Percentiles rank a stretch among this genome's conserved stretches.
These are phyloP conservation scores for Erpetoichthys calabaricus DNA, from an alignment of 2,797 vertebrate genomes.

Conservation along the genomic window DNA sequence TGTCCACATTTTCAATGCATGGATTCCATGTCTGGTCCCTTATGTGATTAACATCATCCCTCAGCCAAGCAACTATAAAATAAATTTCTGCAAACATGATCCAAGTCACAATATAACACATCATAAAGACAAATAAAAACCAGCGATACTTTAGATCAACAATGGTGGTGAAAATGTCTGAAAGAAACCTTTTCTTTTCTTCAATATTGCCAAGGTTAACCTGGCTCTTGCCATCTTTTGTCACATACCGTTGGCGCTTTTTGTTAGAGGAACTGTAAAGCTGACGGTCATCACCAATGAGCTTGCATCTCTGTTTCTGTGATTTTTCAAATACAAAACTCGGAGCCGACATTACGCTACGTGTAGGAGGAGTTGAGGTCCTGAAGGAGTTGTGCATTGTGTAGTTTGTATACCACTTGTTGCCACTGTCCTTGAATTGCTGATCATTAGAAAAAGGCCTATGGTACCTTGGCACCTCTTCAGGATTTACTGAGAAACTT, in stretches of 20 bases:
- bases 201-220: constrained; percentile 61
- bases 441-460: constrained; percentile 12
- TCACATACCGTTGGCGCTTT: constrained; percentile 58
- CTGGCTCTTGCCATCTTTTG: constrained; percentile 64
- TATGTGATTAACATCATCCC: constrained; percentile 48
- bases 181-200: constrained; percentile 62
- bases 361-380: constrained; percentile 4
- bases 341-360: constrained; percentile 14
- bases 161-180: constrained; percentile 66
- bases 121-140: constrained; percentile 70
- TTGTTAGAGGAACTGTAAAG: constrained; percentile 22
- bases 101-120: constrained; percentile 66
- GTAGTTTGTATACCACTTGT: constrained; percentile 28
- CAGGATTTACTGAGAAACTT: constrained; percentile 22
- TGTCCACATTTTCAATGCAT: constrained; percentile 59
- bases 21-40: constrained; percentile 43
- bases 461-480: constrained; percentile 25
- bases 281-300: constrained; percentile 47
- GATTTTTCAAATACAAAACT: constrained; percentile 20
- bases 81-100: constrained; percentile 54
- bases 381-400: constrained; percentile 14
- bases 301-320: constrained; percentile 43
- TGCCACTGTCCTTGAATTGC: constrained; percentile 24
- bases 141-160: constrained; percentile 70
- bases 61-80: constrained; percentile 49